Conservation (phyloP, 2,797 vertebrate species). For the Malacoctenus gilli region DNA sequence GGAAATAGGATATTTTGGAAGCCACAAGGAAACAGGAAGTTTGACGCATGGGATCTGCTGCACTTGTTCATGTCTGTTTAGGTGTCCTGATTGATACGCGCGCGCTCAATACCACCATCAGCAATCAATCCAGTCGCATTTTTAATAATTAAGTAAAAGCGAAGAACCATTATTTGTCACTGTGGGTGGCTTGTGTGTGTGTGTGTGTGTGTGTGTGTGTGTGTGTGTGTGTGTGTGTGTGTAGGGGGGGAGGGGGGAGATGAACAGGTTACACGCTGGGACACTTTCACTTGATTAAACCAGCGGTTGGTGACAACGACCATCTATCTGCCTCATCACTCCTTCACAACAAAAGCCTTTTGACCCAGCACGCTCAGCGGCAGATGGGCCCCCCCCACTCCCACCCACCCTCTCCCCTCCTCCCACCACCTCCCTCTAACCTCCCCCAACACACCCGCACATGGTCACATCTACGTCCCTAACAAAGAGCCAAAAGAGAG, state of each 20-base stretch:
- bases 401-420: not conserved
- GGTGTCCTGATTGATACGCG: conserved; percentile 3
- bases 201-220: conserved; percentile 16
- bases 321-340: conserved; percentile 70
- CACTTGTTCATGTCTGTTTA: not conserved
- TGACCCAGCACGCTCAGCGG: conserved; percentile 61
- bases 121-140: not conserved
- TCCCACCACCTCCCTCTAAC: conserved; percentile 16
- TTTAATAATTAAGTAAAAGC: conserved; percentile 9
- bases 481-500: conserved; percentile 60
- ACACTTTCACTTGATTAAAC: conserved; percentile 76
- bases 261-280: conserved; percentile 37
- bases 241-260: too few relatives aligned
- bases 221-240: conserved; percentile 14
- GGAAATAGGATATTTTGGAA: not conserved
- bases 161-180: conserved; percentile 3
- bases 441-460: conserved; percentile 6
- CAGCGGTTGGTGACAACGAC: conserved; percentile 60
- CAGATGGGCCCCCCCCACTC: conserved; percentile 63
- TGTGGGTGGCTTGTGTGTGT: conserved; percentile 2
- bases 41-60: not conserved
- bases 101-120: not conserved
- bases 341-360: conserved; percentile 72
- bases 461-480: conserved; percentile 18
- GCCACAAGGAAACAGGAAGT: not conserved